Percentiles rank a stretch among this genome's conserved stretches.
phyloP scores from a whole-genome alignment of 2,797 vertebrate genomes.

The Chaetophractus vellerosus region DNA sequence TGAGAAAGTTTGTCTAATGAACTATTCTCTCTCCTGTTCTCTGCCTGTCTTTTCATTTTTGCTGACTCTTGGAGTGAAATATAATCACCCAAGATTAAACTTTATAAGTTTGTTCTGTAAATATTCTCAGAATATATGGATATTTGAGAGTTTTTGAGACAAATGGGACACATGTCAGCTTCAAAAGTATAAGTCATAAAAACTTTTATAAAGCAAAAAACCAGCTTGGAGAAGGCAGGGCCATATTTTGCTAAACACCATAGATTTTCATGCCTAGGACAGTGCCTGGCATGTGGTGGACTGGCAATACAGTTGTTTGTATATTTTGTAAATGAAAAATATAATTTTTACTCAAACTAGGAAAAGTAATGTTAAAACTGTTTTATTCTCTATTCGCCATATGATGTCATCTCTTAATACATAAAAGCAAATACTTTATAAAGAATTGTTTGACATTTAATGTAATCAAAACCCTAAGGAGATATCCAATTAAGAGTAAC shows the following conservation, averaged over 20 bases:
- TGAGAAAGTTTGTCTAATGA: background rate
- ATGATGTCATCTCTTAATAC: background rate
- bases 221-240: background rate
- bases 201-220: background rate
- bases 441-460: constrained; percentile 6
- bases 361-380: constrained; percentile 46
- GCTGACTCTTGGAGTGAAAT: background rate
- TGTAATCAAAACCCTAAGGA: constrained; percentile 22
- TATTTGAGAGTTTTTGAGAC: constrained; percentile 27
- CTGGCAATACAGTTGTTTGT: background rate
- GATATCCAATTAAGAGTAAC: background rate
- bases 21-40: background rate
- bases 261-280: background rate
- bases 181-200: constrained; percentile 9
- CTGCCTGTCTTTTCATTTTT: background rate
- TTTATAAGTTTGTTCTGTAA: background rate
- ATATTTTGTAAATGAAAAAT: constrained; percentile 63
- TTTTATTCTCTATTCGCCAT: constrained; percentile 40
- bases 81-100: background rate
- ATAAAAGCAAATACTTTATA: constrained; percentile 51
- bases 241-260: background rate
- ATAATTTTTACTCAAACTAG: constrained; percentile 37
- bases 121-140: background rate
- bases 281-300: background rate
- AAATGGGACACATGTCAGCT: background rate